A percentile compares a stretch with the other conserved stretches of the same genome.
phyloP scores from a whole-genome alignment of 2,888 invertebrate genomes.

The Pammene fasciana region DNA sequence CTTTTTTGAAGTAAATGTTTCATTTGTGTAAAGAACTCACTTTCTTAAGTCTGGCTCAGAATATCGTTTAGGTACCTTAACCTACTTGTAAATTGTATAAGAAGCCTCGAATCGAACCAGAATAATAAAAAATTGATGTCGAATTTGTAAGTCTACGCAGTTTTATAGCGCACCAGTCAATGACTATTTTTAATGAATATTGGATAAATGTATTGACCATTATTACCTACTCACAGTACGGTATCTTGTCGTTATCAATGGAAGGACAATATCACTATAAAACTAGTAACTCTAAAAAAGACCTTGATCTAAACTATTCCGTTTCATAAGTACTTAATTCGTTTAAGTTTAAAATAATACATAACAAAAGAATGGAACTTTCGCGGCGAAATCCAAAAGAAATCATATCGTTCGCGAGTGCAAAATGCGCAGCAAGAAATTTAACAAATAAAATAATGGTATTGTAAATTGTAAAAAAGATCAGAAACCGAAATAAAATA shows the following conservation, averaged over 20 bases:
- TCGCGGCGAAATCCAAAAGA: not conserved
- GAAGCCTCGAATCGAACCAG: no score
- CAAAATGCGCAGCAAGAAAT: conserved; percentile 24
- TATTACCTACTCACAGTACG: not conserved
- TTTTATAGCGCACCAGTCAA: not conserved
- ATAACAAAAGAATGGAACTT: not conserved
- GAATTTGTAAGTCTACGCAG: no score
- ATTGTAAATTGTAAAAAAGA: no score
- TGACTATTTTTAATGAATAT: conserved; percentile 1
- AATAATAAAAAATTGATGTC: no score
- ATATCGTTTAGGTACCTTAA: no score
- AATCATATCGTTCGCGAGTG: conserved; percentile 24
- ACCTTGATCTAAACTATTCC: not conserved
- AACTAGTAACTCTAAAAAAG: not conserved
- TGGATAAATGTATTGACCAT: not conserved
- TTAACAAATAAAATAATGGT: no score
- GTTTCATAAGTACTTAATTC: not conserved
- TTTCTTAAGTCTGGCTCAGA: not conserved
- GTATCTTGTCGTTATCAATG: not conserved
- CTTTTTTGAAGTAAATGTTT: no score
- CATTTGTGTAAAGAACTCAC: not conserved
- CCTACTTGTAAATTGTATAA: no score
- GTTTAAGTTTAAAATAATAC: not conserved
- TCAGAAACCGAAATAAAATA: not conserved
- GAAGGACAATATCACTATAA: not conserved